Conservation (phyloP, 2,888 invertebrate species). For the Anticlea derivata region DNA sequence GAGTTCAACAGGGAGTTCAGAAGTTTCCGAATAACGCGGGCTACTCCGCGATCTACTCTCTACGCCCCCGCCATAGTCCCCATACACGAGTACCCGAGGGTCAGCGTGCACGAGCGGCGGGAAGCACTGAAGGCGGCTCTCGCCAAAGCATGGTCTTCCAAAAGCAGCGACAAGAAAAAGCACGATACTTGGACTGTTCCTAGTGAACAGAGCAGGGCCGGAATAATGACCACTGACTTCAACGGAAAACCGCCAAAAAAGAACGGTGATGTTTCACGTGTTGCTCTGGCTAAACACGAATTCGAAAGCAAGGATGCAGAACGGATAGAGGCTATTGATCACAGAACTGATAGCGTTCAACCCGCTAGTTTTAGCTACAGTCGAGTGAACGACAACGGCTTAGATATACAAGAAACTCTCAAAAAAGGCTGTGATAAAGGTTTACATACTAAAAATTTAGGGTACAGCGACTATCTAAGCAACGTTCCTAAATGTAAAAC, state of each 20-base stretch:
- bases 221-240: constrained; percentile 67
- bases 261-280: constrained; percentile 67
- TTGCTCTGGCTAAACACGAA: constrained; percentile 74
- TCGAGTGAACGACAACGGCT: constrained; percentile 68
- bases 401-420: constrained; percentile 77
- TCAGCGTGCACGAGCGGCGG: constrained; percentile 81
- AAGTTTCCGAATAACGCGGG: constrained; percentile 82
- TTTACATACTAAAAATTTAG: constrained; percentile 76
- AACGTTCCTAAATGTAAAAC: constrained; percentile 82
- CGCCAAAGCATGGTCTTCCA: constrained; percentile 78
- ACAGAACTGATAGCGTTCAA: constrained; percentile 62
- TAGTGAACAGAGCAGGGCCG: constrained; percentile 66
- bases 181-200: constrained; percentile 77
- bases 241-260: constrained; percentile 60
- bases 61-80: constrained; percentile 83
- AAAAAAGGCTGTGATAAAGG: constrained; percentile 83
- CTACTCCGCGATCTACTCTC: constrained; percentile 77
- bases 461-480: constrained; percentile 76
- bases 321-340: constrained; percentile 60
- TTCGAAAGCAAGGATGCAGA: constrained; percentile 74
- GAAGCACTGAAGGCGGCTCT: constrained; percentile 80
- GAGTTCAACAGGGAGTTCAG: constrained; percentile 85
- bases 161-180: constrained; percentile 72
- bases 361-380: constrained; percentile 67
- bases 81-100: constrained; percentile 85